A percentile compares a stretch with the other conserved stretches of the same genome.
These are phyloP conservation scores for Apis florea DNA, from an alignment of 1,140 invertebrate species.

Conservation along the genomic window DNA sequence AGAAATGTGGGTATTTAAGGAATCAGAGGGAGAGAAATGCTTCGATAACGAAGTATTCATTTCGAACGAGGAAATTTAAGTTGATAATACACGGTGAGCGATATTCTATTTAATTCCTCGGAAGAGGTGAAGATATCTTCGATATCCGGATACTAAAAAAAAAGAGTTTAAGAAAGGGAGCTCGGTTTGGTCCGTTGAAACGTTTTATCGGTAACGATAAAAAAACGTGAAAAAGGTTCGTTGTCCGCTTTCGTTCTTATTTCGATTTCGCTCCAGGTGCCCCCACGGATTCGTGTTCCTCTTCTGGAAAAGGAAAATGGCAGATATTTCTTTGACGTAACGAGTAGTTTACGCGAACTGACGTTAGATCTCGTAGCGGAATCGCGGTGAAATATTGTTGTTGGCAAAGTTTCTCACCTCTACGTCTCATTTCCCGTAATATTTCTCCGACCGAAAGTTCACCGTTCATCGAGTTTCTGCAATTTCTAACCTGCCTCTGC, in stretches of 20 bases:
- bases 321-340: neutral
- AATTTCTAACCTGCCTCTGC: neutral
- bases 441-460: slow-evolving; percentile 8
- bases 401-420: slow-evolving; percentile 1
- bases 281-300: neutral
- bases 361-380: neutral
- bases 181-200: too few species aligned
- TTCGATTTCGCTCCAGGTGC: too few species aligned
- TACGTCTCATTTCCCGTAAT: slow-evolving; percentile 6
- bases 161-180: neutral
- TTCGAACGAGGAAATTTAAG: too few species aligned
- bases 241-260: neutral
- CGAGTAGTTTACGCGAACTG: neutral
- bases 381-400: slow-evolving; percentile 11
- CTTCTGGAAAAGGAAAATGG: neutral
- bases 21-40: too few species aligned
- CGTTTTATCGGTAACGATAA: neutral
- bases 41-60: too few species aligned
- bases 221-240: neutral
- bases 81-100: too few species aligned
- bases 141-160: too few species aligned
- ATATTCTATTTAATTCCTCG: too few species aligned
- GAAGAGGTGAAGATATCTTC: too few species aligned
- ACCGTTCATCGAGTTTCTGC: neutral
- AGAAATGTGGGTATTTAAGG: too few species aligned